Conservation (phyloP, 1,140 invertebrate genomes). For the Andrena cerasifolii region DNA sequence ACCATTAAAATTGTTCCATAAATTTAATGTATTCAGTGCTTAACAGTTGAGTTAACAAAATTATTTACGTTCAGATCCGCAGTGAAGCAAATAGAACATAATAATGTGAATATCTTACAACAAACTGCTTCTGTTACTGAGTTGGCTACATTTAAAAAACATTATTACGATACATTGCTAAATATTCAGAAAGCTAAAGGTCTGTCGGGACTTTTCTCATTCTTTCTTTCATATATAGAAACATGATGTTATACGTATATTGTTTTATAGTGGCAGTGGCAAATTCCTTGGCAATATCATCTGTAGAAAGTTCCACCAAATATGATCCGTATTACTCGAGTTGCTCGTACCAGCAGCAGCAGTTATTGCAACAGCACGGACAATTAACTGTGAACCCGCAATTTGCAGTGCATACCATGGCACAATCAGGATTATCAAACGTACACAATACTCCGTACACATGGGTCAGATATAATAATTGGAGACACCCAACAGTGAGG, state of each 20-base stretch:
- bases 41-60: conserved; percentile 19
- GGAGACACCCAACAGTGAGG: conserved; percentile 61
- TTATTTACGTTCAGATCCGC: conserved; percentile 29
- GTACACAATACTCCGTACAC: conserved; percentile 36
- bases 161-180: conserved; percentile 70
- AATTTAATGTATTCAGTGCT: conserved; percentile 19
- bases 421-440: conserved; percentile 47
- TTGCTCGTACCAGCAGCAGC: conserved; percentile 67
- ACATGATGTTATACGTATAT: conserved; percentile 29
- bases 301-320: conserved; percentile 51
- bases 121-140: conserved; percentile 53
- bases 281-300: conserved; percentile 67
- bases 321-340: conserved; percentile 69
- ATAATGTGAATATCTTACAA: conserved; percentile 43
- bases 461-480: conserved; percentile 61
- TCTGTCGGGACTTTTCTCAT: conserved; percentile 47
- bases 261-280: conserved; percentile 67
- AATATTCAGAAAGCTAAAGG: conserved; percentile 71
- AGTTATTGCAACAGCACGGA: conserved; percentile 67
- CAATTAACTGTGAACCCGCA: conserved; percentile 58
- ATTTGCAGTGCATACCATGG: conserved; percentile 44
- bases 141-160: conserved; percentile 66
- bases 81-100: conserved; percentile 31
- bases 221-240: background rate
- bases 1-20: conserved; percentile 16